Base-by-base conservation (phyloP, 2,888 invertebrate species). In the Luperina nickerlii region DNA sequence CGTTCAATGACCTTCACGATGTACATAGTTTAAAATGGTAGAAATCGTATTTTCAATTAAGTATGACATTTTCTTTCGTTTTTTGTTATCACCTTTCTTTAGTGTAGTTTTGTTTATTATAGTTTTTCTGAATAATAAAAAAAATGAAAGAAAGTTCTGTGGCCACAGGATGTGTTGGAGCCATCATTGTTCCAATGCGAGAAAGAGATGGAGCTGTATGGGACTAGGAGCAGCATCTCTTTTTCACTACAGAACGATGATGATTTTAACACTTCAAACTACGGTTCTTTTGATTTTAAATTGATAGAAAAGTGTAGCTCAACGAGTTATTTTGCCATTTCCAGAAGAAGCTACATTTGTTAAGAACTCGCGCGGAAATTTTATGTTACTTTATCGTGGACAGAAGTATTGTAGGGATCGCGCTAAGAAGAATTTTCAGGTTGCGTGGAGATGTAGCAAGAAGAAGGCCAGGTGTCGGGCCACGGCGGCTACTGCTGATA, bases 401-500 rank as follows among this genome's bases (percentile, higher is more conserved):
- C 82, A 79, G 68, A 77, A 86, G 63, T 85, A 82, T 32, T 72
- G 77, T 51, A 82, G 51, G 57, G 79, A 79, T 66, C 82, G 82
- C 0, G 62, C 32, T 15, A 82, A 78, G 73, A 86, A 78, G 69
- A 63, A 79, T 24, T 76, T 45, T 18, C 63, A 67, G 38, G 32
- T 86, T 0, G 51, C 73, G 1, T 86, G 85, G 85, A 76, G 86
- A 60, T 85, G 85, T 42, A 82, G 79, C 66, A 85, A 85, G 51
- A 85, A 84, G 68, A 88, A 87, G 68, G 48, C 63, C 24, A 82
- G 85, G 18, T 90, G 90, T 66, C 75, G 75, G 11, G 83, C 88
- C 18, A 76, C 71, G 0, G 83, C 67, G 1, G 74, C 83, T 3
- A 86, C 87, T 0, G 4, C 27, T 3, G 62, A 78, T 13, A 57